A percentile compares a stretch with the other conserved stretches of the same genome.
These are phyloP conservation scores for Halcyon smyrnensis DNA, from an alignment of 2,797 vertebrate genomes.

Conservation along the genomic window DNA sequence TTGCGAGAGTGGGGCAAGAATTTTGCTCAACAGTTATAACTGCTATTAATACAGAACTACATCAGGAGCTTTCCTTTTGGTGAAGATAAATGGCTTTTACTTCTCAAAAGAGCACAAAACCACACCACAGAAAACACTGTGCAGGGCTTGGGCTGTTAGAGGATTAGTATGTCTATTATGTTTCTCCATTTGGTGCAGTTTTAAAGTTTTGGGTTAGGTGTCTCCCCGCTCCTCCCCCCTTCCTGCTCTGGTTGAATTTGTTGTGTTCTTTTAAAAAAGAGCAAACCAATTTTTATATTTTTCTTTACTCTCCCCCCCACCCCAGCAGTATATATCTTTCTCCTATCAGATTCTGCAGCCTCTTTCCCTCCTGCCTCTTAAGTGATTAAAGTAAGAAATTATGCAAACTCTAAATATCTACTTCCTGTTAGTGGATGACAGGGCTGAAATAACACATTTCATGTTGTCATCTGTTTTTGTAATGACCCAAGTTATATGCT, in stretches of 20 bases:
- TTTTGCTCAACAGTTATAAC: not conserved
- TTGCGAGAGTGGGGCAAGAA: not conserved
- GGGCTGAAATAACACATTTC: not conserved
- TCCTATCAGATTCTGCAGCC: not conserved
- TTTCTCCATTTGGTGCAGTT: not conserved
- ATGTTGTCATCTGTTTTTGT: not conserved
- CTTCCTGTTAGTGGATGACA: not conserved
- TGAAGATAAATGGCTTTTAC: not conserved
- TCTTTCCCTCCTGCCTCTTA: not conserved
- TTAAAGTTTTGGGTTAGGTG: not conserved
- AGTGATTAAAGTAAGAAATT: not conserved
- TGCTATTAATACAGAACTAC: not conserved
- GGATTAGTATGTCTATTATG: not conserved
- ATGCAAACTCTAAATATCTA: not conserved
- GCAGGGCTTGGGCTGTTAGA: accelerated
- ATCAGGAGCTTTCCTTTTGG: not conserved
- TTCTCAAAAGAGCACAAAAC: not conserved
- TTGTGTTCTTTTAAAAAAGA: not conserved
- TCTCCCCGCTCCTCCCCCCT: too few species aligned
- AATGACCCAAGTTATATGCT: not conserved
- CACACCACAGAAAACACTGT: not conserved
- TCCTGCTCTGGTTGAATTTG: not conserved
- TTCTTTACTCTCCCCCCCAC: not conserved
- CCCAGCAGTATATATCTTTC: not conserved
- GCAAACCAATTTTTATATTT: not conserved